Evolutionary conservation across 2,113 vertebrate genomes (phyloP), one percentile per base, ranked within the genome.

Genomic region (Osmerus eperlanus): DNA sequence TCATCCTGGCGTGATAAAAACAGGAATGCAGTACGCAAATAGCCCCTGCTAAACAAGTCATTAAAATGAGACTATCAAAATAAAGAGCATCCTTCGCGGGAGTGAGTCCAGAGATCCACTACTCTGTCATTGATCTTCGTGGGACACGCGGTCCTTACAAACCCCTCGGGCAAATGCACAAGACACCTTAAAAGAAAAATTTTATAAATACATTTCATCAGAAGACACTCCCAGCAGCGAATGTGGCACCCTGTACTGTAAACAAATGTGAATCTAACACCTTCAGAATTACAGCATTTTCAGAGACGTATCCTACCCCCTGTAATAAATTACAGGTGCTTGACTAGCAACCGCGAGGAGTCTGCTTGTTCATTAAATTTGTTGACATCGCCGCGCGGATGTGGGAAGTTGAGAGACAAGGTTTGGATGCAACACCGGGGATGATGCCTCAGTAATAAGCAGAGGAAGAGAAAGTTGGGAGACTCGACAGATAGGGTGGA

Each of bases 301-400:
- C 12, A 62, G 23, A 4, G 13, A 16, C 12, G 59, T n/a, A n/a
- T 65, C 36, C 58, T 28, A 25, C 23, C 21, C 23, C 71, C 56
- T 70, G 75, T 77, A 63, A 79, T 67, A 63, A 3, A 61, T 29
- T 54, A 62, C 36, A 25, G 65, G 51, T 73, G 4, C 28, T 41
- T 61, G 68, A 72, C 56, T 19, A 21, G 52, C 71, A 72, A 62
- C 51, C 25, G 41, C 36, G 28, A 66, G 23, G 61, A 70, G 71
- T 59, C 62, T 13, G 56, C 28, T 61, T 56, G 55, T 77, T 77
- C 74, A 72, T 79, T 74, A 79, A 69, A 79, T 75, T 73, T 73
- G 72, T 80, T 83, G 73, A 80, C 73, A 71, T 80, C 76, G 73
- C 64, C 19, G 63, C 28, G 36, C 61, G 55, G 36, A 71, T 25